Conservation (phyloP, 2,113 vertebrate genomes). For the Peucedramus taeniatus region DNA sequence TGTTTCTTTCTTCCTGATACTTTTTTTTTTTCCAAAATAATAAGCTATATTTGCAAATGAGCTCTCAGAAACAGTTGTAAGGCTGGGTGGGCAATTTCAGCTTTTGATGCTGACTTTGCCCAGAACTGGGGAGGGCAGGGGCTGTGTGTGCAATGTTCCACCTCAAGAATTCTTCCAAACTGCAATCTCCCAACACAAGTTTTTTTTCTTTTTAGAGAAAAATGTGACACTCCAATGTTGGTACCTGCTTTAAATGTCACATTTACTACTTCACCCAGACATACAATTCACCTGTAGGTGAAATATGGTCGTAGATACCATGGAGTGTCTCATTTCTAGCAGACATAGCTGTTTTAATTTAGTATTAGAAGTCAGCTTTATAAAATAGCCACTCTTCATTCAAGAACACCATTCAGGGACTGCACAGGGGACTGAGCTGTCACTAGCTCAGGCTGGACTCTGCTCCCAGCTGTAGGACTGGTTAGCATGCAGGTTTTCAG, state of each 20-base stretch:
- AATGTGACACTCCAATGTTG: not conserved
- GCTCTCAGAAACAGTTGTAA: not conserved
- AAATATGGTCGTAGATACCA: rapidly evolving
- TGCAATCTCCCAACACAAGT: not conserved
- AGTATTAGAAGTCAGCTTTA: not conserved
- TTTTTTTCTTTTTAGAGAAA: not conserved
- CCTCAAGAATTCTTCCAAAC: not conserved
- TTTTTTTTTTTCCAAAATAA: not conserved
- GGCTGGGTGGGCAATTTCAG: not conserved
- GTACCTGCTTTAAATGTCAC: not conserved
- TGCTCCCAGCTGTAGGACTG: not conserved
- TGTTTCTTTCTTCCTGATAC: not conserved
- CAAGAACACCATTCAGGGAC: not conserved
- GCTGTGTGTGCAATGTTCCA: no score
- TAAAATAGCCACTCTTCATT: not conserved
- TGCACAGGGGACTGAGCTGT: not conserved
- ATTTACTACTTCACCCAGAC: not conserved
- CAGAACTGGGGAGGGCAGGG: not conserved
- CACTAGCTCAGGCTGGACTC: not conserved
- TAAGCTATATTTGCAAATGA: not conserved
- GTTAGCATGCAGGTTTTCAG: not conserved
- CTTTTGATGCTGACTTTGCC: not conserved
- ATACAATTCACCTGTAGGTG: rapidly evolving
- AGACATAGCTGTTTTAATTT: not conserved
- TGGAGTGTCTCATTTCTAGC: not conserved